phyloP scores from a whole-genome alignment of 2,888 invertebrate species.

The Patella depressa region DNA sequence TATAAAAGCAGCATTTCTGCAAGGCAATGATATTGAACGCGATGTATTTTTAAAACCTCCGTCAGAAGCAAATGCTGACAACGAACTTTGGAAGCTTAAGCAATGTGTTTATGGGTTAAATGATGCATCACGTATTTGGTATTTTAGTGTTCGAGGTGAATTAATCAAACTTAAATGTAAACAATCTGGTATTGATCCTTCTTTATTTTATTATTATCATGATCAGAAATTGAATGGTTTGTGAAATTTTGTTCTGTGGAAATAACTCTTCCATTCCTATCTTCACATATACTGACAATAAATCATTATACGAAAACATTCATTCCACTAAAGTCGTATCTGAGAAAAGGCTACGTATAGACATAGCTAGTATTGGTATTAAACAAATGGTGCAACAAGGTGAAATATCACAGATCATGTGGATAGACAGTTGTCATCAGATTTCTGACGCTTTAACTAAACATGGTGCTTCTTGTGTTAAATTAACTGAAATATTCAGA shows the following conservation, averaged over 20 bases:
- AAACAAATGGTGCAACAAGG: constrained; percentile 19
- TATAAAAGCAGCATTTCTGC: constrained; percentile 10
- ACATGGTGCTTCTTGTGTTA: constrained; percentile 11
- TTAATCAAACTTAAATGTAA: no score
- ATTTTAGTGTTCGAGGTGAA: no score
- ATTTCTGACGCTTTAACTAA: constrained; percentile 19
- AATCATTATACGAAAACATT: constrained; percentile 20
- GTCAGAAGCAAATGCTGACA: constrained; percentile 11
- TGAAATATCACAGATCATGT: no score
- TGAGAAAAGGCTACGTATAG: constrained; percentile 22
- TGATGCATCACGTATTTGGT: no score
- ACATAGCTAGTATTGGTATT: constrained; percentile 15
- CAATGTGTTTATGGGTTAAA: no score
- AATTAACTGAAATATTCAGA: not conserved
- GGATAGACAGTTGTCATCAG: constrained; percentile 17
- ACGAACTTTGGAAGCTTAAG: no score
- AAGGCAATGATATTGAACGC: constrained; percentile 1
- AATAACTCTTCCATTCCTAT: not conserved
- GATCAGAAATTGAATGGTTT: no score
- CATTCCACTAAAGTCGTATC: constrained; percentile 18
- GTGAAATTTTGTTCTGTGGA: constrained; percentile 6
- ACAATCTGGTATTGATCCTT: no score
- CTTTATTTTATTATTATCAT: no score
- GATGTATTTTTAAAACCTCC: not conserved
- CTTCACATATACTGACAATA: not conserved